phyloP scores from a whole-genome alignment of 2,113 vertebrate genomes.

The Maylandia zebra region DNA sequence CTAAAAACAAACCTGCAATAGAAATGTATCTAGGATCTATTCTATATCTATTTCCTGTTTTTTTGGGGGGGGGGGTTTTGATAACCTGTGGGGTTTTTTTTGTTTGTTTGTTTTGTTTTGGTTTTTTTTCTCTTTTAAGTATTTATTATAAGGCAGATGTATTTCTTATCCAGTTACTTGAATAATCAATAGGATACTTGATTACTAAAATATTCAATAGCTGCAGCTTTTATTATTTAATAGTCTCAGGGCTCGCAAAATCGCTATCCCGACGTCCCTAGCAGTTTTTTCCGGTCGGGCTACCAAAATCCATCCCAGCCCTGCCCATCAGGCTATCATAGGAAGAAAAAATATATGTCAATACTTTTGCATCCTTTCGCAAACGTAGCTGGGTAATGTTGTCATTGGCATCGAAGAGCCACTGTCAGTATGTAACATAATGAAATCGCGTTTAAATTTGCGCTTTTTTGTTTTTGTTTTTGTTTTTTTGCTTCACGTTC shows the following conservation, averaged over 20 bases:
- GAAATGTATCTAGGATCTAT: neutral
- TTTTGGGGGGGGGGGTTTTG: neutral
- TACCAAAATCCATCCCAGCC: neutral
- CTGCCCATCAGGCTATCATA: neutral
- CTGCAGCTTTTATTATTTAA: neutral
- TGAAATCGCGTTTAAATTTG: neutral
- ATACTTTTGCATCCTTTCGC: neutral
- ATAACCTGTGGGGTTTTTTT: neutral
- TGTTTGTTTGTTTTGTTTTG: accelerated
- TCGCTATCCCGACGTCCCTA: accelerated
- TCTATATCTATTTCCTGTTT: neutral
- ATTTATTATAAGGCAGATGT: neutral
- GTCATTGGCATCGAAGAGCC: neutral
- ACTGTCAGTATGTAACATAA: neutral
- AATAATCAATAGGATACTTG: neutral
- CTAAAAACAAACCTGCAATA: neutral
- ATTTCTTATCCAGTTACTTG: neutral
- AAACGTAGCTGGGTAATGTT: neutral
- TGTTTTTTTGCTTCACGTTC: neutral
- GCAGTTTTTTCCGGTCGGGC: accelerated
- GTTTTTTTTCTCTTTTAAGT: neutral
- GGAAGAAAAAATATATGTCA: neutral
- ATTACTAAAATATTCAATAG: neutral
- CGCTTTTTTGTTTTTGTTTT: accelerated
- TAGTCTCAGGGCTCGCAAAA: neutral